Evolutionary conservation across 2,797 vertebrate genomes (phyloP).

Genomic region (Anabas testudineus): DNA sequence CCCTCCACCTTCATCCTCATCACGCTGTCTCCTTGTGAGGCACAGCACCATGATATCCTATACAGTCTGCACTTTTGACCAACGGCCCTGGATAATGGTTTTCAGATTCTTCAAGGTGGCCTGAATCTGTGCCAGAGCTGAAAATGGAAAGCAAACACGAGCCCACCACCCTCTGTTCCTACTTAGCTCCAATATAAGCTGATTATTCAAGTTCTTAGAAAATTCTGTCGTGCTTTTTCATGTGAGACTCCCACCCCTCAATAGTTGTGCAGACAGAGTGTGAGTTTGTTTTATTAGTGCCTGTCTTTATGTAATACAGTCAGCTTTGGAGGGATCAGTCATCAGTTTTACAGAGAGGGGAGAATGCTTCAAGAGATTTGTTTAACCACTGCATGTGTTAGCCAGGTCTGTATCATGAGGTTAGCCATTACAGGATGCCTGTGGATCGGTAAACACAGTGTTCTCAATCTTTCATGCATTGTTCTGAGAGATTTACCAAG

Average conservation of each 20-base stretch:
- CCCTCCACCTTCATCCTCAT: slow-evolving; percentile 53
- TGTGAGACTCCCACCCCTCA: slow-evolving; percentile 57
- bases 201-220: slow-evolving; percentile 77
- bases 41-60: slow-evolving; percentile 72
- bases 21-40: slow-evolving; percentile 62
- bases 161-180: slow-evolving; percentile 78
- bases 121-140: slow-evolving; percentile 76
- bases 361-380: slow-evolving; percentile 31
- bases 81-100: slow-evolving; percentile 77
- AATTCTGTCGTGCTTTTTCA: slow-evolving; percentile 71
- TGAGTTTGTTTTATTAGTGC: slow-evolving; percentile 64
- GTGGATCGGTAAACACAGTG: slow-evolving; percentile 40
- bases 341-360: slow-evolving; percentile 34
- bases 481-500: slow-evolving; percentile 49
- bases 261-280: slow-evolving; percentile 36
- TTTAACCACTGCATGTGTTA: slow-evolving; percentile 34
- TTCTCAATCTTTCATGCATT: slow-evolving; percentile 47
- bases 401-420: slow-evolving; percentile 23
- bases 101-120: slow-evolving; percentile 84
- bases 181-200: slow-evolving; percentile 80
- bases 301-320: slow-evolving; percentile 57
- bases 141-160: slow-evolving; percentile 82
- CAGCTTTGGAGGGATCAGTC: slow-evolving; percentile 35
- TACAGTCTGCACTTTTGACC: slow-evolving; percentile 81
- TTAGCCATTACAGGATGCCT: slow-evolving; percentile 37